Conservation (phyloP, 2,888 invertebrate genomes). For the Darwinula stevensoni region DNA sequence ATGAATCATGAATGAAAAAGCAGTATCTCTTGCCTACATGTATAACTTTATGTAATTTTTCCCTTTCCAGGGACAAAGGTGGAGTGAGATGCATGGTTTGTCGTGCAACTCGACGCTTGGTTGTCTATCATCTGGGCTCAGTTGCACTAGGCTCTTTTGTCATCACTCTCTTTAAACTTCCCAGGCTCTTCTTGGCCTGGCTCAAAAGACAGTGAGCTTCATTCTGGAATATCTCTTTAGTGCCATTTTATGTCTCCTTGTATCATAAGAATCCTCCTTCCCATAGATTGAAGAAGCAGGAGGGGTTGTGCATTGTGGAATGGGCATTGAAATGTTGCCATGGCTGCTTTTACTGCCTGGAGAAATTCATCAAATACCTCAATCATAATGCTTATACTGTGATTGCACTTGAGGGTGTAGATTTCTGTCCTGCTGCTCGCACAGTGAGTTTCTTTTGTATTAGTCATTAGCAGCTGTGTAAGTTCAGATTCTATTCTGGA, state of each 20-base stretch:
- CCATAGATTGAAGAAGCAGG: conserved; percentile 1
- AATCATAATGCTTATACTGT: conserved; percentile 88
- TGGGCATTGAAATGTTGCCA: conserved; percentile 50
- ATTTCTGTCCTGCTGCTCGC: conserved; percentile 65
- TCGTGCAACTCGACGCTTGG: too few species aligned
- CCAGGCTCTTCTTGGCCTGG: conserved; percentile 58
- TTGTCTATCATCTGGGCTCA: conserved; percentile 85
- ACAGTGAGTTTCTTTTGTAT: conserved; percentile 39
- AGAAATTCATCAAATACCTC: conserved; percentile 64
- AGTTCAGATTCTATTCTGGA: background rate
- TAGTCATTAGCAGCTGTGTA: background rate
- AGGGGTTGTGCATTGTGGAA: conserved; percentile 19
- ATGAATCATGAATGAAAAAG: too few species aligned
- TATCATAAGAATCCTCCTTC: too few species aligned
- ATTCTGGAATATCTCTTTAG: conserved; percentile 3
- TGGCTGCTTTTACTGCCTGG: conserved; percentile 67
- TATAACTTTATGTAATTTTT: too few species aligned
- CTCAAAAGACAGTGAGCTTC: conserved; percentile 52
- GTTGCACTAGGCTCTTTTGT: conserved; percentile 79
- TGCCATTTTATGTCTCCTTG: too few species aligned
- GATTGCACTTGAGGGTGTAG: conserved; percentile 63
- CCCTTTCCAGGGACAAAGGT: too few species aligned
- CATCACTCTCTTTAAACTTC: conserved; percentile 71
- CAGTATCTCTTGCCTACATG: too few species aligned
- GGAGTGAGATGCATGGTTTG: too few species aligned